Base-by-base conservation (phyloP, 2,113 vertebrate species). In the Lichenostomus cassidix region DNA sequence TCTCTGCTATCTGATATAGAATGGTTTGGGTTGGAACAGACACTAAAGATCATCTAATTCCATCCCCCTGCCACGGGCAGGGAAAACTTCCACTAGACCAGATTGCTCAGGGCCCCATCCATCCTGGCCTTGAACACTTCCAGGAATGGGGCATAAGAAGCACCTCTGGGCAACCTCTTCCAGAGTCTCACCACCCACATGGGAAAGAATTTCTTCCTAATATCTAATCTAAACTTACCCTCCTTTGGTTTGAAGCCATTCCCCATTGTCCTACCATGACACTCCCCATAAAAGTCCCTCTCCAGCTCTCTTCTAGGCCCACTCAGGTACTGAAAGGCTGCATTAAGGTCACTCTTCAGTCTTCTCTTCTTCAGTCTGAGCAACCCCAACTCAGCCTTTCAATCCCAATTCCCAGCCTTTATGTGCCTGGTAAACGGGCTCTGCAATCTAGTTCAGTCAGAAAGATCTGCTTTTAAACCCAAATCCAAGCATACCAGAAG, bases 21-120 rank as follows among this genome's bases (percentile, higher is more conserved):
- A 77, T 56, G 6, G 4, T 77, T 49, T 63, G 31, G 4, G 15
- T 49, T 83, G 35, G 31, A 77, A 49, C 4, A 35, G 21, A 63
- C 18, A 18, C 49, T 49, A 56, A 69, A 49, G 15, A 37, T 49
- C 3, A 77, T 24, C 35, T 42, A 20, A 22, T 37, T 56, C 27
- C 35, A 63, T 3, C 1, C 2, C 3, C 5, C 10, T 62, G 63
- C 9, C 29, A 22, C 5, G 10, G 8, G 2, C 35, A 49, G 47
- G 25, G 41, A 49, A 11, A 76, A 1, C 25, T 62, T 69, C 41
- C 31, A 56, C 22, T 17, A 16, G 5, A 76, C 10, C 35, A 69
- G 35, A 31, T 33, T 62, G 24, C 27, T 49, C 25, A 62, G 55
- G 76, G 41, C 41, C 28, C 11, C 21, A 23, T 56, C 49, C 42